These are phyloP conservation scores for Nebria brevicollis DNA, from an alignment of 2,888 invertebrate species.

Conservation along the genomic window DNA sequence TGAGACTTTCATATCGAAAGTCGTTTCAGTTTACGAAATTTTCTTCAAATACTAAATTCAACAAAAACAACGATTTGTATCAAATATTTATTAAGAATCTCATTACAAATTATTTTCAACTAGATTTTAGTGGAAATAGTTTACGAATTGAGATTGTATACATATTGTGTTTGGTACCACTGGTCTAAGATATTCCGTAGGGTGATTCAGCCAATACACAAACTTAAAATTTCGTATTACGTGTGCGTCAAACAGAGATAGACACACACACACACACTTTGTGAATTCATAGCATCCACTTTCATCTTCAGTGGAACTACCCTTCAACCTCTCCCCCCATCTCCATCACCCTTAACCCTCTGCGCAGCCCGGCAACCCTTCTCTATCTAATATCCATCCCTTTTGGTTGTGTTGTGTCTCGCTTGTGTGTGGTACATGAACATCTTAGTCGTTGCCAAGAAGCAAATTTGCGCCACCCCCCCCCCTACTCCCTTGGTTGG, in stretches of 20 bases:
- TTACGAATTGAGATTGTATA: too few relatives aligned
- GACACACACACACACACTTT: background rate
- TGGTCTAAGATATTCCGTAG: background rate
- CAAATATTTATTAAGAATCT: too few relatives aligned
- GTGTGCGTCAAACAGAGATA: background rate
- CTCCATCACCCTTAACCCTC: too few relatives aligned
- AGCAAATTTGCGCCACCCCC: too few relatives aligned
- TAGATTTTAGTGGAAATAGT: too few relatives aligned
- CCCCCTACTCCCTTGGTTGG: too few relatives aligned
- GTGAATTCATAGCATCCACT: background rate
- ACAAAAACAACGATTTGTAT: too few relatives aligned
- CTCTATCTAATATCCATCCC: background rate
- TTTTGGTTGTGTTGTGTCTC: too few relatives aligned
- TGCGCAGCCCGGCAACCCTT: background rate
- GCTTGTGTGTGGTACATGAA: too few relatives aligned
- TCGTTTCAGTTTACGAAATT: background rate
- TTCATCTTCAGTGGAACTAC: background rate
- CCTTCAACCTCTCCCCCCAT: background rate
- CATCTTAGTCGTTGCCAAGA: too few relatives aligned
- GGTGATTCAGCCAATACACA: background rate
- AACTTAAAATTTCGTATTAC: background rate
- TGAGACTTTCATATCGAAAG: background rate
- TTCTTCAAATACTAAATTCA: too few relatives aligned
- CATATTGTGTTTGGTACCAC: background rate
- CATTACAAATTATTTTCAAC: too few relatives aligned